Evolutionary conservation across 2,113 vertebrate species (phyloP).

Genomic region (Benitochromis conjunctus): DNA sequence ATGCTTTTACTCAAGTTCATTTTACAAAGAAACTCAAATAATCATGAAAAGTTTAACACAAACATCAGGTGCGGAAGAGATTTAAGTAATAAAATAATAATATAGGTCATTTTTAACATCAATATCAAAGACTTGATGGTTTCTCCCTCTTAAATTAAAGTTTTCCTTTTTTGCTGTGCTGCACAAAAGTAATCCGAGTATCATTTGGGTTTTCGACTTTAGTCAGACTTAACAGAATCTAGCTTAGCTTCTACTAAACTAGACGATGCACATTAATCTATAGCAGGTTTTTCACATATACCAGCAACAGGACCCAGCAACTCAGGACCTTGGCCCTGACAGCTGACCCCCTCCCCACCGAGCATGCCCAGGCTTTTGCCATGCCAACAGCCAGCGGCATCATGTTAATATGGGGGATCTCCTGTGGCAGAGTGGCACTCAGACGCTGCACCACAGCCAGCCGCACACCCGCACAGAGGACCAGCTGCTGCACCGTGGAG

Average conservation of each 20-base stretch:
- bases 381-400: conserved; percentile 12
- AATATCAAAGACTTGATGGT: neutral
- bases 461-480: neutral
- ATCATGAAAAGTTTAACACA: neutral
- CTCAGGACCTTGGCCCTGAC: neutral
- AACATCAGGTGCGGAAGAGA: neutral
- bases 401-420: neutral
- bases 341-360: neutral
- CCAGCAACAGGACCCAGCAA: neutral
- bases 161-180: neutral
- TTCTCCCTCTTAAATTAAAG: neutral
- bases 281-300: neutral
- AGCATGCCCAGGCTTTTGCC: conserved; percentile 5
- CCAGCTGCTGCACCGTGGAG: neutral
- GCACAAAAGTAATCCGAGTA: neutral
- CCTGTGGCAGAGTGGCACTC: neutral
- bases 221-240: neutral
- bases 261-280: neutral
- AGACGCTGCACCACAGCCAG: neutral
- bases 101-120: neutral
- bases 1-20: neutral
- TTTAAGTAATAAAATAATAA: neutral
- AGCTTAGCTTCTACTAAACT: neutral
- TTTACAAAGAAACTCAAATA: neutral
- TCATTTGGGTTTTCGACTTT: neutral